A percentile compares a stretch with the other conserved stretches of the same genome.
Conservation (phyloP, 1,140 invertebrate genomes). For the Saccostrea cuccullata region DNA sequence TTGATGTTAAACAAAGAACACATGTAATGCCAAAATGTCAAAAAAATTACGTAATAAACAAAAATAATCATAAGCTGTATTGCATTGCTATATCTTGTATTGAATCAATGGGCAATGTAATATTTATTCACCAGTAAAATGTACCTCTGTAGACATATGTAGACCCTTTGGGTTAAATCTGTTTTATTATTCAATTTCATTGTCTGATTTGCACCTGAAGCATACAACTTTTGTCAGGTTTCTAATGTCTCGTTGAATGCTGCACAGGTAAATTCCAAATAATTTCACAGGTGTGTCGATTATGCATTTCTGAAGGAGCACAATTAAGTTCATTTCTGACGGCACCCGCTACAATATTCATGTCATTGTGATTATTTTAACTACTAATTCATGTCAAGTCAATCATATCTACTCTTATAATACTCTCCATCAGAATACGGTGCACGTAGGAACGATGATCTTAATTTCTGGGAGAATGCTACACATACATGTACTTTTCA, state of each 20-base stretch:
- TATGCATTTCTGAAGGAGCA: background rate
- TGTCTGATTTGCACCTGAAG: constrained; percentile 27
- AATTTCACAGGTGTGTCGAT: background rate
- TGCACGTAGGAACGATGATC: too few species aligned
- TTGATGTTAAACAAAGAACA: too few species aligned
- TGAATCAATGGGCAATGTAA: background rate
- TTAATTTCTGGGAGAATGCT: too few species aligned
- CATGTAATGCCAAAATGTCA: too few species aligned
- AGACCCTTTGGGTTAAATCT: background rate
- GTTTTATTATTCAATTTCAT: constrained; percentile 21
- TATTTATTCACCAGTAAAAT: background rate
- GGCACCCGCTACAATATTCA: background rate
- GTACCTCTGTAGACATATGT: background rate
- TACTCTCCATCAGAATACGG: too few species aligned
- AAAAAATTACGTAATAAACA: too few species aligned
- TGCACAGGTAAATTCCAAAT: background rate
- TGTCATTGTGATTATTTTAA: background rate
- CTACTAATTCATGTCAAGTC: too few species aligned
- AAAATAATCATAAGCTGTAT: too few species aligned
- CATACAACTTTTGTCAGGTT: background rate
- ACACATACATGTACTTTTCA: too few species aligned
- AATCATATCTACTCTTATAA: too few species aligned
- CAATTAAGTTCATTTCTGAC: background rate
- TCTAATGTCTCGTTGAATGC: background rate
- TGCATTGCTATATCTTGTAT: too few species aligned